Percentiles rank a stretch among this genome's conserved stretches.
Evolutionary conservation across 2,113 vertebrate species (phyloP).

Genomic region (Haemorhous mexicanus): DNA sequence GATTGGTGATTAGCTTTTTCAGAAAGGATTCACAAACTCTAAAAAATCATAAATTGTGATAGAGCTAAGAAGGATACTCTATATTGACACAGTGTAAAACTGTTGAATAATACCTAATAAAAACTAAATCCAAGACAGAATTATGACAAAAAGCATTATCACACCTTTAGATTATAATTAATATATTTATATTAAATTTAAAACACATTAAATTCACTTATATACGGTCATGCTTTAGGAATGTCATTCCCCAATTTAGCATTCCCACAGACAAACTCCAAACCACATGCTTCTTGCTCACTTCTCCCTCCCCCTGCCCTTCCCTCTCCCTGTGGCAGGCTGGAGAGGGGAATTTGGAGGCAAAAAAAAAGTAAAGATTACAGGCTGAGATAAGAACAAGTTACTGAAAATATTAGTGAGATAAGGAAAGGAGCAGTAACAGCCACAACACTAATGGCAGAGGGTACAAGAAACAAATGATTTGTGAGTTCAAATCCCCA

Average conservation of each 20-base stretch:
- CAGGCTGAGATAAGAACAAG: background rate
- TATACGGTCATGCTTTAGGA: background rate
- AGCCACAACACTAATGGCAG: background rate
- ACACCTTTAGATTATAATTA: background rate
- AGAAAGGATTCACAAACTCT: background rate
- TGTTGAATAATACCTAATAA: background rate
- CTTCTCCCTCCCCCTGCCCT: background rate
- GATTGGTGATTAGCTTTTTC: background rate
- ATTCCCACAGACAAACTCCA: background rate
- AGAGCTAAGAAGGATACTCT: background rate
- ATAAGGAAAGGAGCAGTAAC: background rate
- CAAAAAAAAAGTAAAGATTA: background rate
- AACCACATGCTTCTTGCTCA: background rate
- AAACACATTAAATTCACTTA: background rate
- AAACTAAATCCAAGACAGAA: background rate
- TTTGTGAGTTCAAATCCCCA: rapidly evolving
- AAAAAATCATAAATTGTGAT: background rate
- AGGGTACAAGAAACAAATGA: rapidly evolving
- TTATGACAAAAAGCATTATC: background rate
- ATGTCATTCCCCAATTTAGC: background rate
- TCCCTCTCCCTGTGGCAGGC: background rate
- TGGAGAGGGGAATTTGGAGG: background rate
- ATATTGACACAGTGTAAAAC: background rate
- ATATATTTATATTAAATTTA: background rate
- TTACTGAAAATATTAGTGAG: background rate